phyloP scores from a whole-genome alignment of 2,797 vertebrate genomes.

The Mus spretus region DNA sequence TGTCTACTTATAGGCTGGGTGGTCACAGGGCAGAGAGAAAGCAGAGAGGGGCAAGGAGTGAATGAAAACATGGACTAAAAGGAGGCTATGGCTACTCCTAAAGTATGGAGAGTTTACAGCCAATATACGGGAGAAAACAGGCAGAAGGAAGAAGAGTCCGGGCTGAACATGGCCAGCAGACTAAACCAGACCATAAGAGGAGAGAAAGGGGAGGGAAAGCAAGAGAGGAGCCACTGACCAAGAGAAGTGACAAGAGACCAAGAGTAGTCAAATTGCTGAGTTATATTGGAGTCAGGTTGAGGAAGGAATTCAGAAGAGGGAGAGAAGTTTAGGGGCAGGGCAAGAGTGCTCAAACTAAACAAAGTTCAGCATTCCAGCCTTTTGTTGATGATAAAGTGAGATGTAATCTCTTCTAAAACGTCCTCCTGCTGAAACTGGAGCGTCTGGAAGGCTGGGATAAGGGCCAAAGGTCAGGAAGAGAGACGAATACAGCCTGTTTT shows the following conservation, averaged over 20 bases:
- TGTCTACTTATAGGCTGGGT: neutral
- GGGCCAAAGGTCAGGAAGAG: neutral
- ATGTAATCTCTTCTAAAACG: neutral
- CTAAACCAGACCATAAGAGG: neutral
- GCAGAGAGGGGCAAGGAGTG: neutral
- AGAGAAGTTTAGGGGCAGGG: neutral
- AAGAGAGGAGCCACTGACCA: neutral
- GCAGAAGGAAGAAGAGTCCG: neutral
- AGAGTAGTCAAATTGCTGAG: neutral
- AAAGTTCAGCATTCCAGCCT: neutral
- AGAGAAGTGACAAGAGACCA: too few species aligned
- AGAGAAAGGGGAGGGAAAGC: neutral
- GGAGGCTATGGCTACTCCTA: neutral
- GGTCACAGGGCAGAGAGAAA: neutral
- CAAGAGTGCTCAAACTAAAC: neutral
- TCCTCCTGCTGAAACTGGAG: neutral
- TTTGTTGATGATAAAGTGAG: neutral
- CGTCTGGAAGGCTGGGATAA: neutral
- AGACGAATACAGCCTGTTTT: neutral
- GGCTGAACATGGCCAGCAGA: neutral
- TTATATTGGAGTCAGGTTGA: neutral
- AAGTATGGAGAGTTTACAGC: neutral
- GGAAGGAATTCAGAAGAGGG: neutral
- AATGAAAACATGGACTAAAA: neutral
- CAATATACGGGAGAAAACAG: neutral